Percentiles rank a stretch among this genome's conserved stretches.
These are phyloP conservation scores for Bombus pascuorum DNA, from an alignment of 1,140 invertebrate species.

Conservation along the genomic window DNA sequence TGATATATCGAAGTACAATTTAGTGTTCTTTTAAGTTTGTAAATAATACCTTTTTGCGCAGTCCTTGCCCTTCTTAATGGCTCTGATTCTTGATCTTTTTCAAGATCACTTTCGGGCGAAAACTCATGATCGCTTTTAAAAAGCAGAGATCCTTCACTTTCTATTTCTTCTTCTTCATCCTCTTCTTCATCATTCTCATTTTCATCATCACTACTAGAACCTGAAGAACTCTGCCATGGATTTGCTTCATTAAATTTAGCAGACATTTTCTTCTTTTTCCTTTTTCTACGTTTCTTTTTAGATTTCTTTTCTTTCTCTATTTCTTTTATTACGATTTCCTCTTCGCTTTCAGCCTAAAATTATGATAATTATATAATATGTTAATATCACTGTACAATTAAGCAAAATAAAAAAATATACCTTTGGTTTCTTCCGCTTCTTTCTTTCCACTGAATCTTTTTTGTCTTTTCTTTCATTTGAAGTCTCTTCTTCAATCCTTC, in stretches of 20 bases:
- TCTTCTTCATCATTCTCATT: constrained; percentile 86
- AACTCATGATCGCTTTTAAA: constrained; percentile 96
- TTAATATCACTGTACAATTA: neutral
- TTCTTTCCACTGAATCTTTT: constrained; percentile 81
- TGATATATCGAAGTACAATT: neutral
- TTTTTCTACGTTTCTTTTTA: constrained; percentile 83
- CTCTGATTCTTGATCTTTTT: constrained; percentile 83
- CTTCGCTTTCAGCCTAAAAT: constrained; percentile 73
- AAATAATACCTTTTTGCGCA: constrained; percentile 82
- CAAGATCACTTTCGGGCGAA: constrained; percentile 89
- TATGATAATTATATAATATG: constrained; percentile 7
- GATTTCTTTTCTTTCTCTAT: constrained; percentile 81
- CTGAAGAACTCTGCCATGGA: constrained; percentile 87
- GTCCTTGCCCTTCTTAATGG: constrained; percentile 88
- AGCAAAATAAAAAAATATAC: constrained; percentile 51
- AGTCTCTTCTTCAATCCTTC: constrained; percentile 88
- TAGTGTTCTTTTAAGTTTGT: neutral
- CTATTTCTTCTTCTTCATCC: constrained; percentile 85
- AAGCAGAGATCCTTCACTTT: constrained; percentile 85
- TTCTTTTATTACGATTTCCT: constrained; percentile 78
- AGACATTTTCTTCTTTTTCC: constrained; percentile 83
- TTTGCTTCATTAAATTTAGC: constrained; percentile 85
- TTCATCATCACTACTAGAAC: constrained; percentile 85
- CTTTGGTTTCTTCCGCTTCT: constrained; percentile 76
- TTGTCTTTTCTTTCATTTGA: constrained; percentile 85